Percentiles rank a stretch among this genome's conserved stretches.
Conservation (phyloP, 2,888 invertebrate genomes). For the Pandemis heparana region DNA sequence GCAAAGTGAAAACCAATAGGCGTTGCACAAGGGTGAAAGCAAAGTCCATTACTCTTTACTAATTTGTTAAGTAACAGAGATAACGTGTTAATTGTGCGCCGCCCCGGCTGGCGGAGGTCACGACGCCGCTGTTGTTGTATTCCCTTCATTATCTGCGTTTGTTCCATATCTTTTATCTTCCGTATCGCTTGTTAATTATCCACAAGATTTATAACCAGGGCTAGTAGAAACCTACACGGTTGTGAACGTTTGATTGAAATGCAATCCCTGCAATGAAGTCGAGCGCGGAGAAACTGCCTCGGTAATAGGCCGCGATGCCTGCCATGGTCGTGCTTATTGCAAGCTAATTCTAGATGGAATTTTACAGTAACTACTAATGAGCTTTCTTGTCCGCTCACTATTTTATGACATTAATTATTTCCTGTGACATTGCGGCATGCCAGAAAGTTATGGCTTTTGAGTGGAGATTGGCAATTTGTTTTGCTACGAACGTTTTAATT, state of each 20-base stretch:
- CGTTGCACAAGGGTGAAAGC: slow-evolving; percentile 42
- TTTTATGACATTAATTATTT: slow-evolving; percentile 29
- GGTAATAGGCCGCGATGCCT: slow-evolving; percentile 3
- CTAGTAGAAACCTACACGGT: slow-evolving; percentile 29
- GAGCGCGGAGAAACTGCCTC: slow-evolving; percentile 20
- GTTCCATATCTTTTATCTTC: slow-evolving; percentile 23
- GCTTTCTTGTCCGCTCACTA: slow-evolving; percentile 30
- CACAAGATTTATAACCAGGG: slow-evolving; percentile 29
- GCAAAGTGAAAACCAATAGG: slow-evolving; percentile 40
- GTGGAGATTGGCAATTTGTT: slow-evolving; percentile 1
- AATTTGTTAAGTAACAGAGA: slow-evolving; percentile 41
- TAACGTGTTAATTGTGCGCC: slow-evolving; percentile 39
- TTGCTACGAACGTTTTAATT: neutral
- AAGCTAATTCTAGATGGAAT: slow-evolving; percentile 29
- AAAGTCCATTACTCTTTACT: slow-evolving; percentile 39
- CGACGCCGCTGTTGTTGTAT: slow-evolving; percentile 17
- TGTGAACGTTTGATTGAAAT: slow-evolving; percentile 24
- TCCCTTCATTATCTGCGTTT: slow-evolving; percentile 14
- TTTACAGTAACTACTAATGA: slow-evolving; percentile 31
- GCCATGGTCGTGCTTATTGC: slow-evolving; percentile 21
- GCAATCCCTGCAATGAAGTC: slow-evolving; percentile 16
- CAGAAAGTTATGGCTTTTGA: neutral
- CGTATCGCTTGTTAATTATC: slow-evolving; percentile 32
- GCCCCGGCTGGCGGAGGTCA: slow-evolving; percentile 17
- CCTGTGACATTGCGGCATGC: slow-evolving; percentile 6